Evolutionary conservation across 2,888 invertebrate genomes (phyloP).

Genomic region (Drosophila meridiana): DNA sequence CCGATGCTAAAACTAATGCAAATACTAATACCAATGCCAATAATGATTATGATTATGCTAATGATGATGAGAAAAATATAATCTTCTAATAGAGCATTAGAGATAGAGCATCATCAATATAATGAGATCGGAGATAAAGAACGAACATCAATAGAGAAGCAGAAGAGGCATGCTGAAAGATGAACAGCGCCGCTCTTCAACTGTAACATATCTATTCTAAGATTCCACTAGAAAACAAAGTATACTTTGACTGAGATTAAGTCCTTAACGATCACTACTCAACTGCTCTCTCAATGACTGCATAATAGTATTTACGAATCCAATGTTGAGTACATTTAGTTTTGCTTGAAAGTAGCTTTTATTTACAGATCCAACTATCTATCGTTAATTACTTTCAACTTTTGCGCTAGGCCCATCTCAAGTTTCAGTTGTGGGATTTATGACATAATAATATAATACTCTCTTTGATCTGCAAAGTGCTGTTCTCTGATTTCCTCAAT

Average conservation of each 20-base stretch:
- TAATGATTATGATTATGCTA: background rate
- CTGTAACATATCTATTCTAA: background rate
- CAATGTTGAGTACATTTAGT: too few relatives aligned
- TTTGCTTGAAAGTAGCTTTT: too few relatives aligned
- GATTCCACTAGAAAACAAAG: background rate
- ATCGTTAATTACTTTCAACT: background rate
- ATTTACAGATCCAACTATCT: background rate
- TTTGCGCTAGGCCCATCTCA: background rate
- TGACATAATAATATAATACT: slow-evolving; percentile 17
- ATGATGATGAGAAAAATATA: background rate
- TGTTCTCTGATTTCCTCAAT: slow-evolving; percentile 27
- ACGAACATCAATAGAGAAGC: too few relatives aligned
- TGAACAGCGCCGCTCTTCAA: background rate
- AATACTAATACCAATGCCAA: background rate
- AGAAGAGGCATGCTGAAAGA: too few relatives aligned
- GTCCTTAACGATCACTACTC: background rate
- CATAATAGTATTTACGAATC: too few relatives aligned
- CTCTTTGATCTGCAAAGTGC: background rate
- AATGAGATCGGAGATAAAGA: too few relatives aligned
- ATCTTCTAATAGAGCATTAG: too few relatives aligned
- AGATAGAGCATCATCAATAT: too few relatives aligned
- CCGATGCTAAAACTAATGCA: background rate
- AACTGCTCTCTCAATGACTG: background rate
- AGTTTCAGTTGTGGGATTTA: background rate
- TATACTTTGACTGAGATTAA: background rate